phyloP scores from a whole-genome alignment of 37 sponge, comb jelly and placozoan species.

The Eunapius fragilis region DNA sequence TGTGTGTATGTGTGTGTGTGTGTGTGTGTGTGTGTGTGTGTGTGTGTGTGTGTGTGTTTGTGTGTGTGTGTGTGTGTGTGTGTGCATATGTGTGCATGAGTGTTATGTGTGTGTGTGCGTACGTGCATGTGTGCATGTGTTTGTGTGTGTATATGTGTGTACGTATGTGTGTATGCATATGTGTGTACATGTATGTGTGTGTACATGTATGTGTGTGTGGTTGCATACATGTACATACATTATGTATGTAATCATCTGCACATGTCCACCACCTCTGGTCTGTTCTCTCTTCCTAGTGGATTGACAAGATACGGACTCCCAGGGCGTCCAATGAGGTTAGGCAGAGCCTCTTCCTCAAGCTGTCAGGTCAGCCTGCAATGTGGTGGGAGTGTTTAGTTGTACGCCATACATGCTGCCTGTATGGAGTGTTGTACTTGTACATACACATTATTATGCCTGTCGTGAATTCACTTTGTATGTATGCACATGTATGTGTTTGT shows the following conservation, averaged over 20 bases:
- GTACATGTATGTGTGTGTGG: neutral
- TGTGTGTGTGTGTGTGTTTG: neutral
- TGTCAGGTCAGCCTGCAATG: slow-evolving; percentile 49
- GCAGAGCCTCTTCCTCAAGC: slow-evolving; percentile 77
- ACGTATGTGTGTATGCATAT: too few relatives aligned
- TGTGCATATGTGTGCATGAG: neutral
- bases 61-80: neutral
- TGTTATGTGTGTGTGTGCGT: neutral
- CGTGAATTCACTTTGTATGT: too few relatives aligned
- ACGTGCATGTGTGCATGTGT: neutral
- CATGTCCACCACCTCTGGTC: neutral
- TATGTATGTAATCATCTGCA: too few relatives aligned
- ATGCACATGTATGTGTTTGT: too few relatives aligned
- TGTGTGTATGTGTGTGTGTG: neutral
- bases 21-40: neutral
- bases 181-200: too few relatives aligned
- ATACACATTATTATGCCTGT: too few relatives aligned
- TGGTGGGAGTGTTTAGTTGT: too few relatives aligned
- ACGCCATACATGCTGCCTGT: too few relatives aligned
- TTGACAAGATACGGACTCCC: slow-evolving; percentile 84
- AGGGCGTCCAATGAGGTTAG: slow-evolving; percentile 90
- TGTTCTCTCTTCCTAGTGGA: slow-evolving; percentile 68
- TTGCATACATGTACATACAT: neutral
- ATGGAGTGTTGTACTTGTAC: too few relatives aligned
- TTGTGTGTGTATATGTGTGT: neutral